Evolutionary conservation across 30 jellyfish, hydroid and myxozoan genomes (phyloP), one percentile per base, ranked within the genome.

Genomic region (Phacellophora camtschatica): DNA sequence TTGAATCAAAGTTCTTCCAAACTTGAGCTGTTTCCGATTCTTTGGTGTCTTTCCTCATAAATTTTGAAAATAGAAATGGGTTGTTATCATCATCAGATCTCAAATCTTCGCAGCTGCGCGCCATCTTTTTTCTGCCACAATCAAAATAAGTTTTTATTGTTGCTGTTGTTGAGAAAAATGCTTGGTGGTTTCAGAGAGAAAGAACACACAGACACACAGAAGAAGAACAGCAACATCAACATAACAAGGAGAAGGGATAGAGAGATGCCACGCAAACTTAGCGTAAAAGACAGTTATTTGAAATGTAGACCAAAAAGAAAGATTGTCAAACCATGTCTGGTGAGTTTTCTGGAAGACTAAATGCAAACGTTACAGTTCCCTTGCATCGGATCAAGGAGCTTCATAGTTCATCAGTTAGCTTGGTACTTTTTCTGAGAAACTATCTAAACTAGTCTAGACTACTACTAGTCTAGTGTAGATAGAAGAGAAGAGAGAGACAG

Each of bases 21-120:
- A 67, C 86, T 54, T 69, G 77, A 3, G 87, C 82, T 28, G 81
- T 50, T 59, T 36, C 76, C 1, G 16, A 53, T 5, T 18, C 82
- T 8, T 27, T 42, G 20, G 61, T 34, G 9, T 66, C 86, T 50
- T 71, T 82, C 82, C 70, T 70, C 78, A 85, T 39, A 58, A 85
- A 85, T 25, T 62, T 73, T n/a, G 96, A 85, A 66, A 85, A 85
- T 16, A 77, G 66, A 56, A 85, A 85, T 5, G 96, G 96, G 53
- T 85, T 77, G 71, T 25, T 56, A 8, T 82, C 80, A 1, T 82
- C 87, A n/a, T 63, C 48, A 15, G 35, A 33, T 37, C 84, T 80
- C 25, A 80, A 58, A 65, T 85, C 96, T 27, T 75, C 87, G 48
- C 84, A 67, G 81, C 96, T 68, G 70, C 76, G 85, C 71, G 96